Evolutionary conservation across 2,113 vertebrate species (phyloP).

Genomic region (Mirounga angustirostris): DNA sequence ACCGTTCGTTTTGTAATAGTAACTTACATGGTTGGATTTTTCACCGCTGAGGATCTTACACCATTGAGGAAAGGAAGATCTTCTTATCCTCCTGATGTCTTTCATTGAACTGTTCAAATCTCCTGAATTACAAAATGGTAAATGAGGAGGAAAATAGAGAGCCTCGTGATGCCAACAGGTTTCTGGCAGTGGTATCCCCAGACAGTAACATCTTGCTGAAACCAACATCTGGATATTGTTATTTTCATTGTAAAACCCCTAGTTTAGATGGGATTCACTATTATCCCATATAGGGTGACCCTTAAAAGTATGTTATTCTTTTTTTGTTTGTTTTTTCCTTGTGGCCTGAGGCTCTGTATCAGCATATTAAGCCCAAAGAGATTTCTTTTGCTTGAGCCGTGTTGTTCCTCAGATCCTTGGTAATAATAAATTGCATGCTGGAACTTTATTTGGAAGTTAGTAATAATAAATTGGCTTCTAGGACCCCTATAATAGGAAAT

Average conservation of each 20-base stretch:
- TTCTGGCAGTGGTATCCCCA: neutral
- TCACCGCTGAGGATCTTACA: neutral
- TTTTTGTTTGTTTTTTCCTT: neutral
- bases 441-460: conserved; percentile 10
- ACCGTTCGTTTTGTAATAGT: neutral
- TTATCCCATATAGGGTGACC: neutral
- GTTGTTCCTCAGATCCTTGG: neutral
- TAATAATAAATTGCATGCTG: neutral
- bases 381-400: neutral
- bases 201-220: neutral
- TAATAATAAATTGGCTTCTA: neutral
- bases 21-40: neutral
- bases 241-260: neutral
- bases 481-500: neutral
- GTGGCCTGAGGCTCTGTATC: neutral
- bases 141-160: neutral
- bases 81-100: neutral
- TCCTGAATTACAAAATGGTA: neutral
- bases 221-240: neutral
- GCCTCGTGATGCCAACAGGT: neutral
- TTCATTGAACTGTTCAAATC: neutral
- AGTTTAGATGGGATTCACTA: neutral
- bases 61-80: neutral
- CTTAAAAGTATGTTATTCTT: neutral
- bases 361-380: neutral